Evolutionary conservation across 2,888 invertebrate genomes (phyloP).

Genomic region (Nomada hirtipes): DNA sequence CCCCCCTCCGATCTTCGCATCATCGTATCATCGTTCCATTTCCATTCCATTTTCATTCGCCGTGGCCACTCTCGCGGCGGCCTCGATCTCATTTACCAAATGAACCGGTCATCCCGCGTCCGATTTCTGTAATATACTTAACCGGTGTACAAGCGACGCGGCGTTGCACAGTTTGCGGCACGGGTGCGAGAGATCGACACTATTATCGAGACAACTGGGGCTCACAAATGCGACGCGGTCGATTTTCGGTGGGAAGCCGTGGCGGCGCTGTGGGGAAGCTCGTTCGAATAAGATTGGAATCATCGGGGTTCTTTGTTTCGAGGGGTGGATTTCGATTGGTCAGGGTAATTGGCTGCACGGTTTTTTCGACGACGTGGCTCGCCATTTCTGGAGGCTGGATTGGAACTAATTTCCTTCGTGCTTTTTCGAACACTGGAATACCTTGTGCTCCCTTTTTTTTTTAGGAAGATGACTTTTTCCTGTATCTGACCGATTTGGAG

Average conservation of each 20-base stretch:
- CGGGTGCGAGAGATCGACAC: slow-evolving; percentile 41
- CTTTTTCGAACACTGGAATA: neutral
- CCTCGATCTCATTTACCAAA: slow-evolving; percentile 69
- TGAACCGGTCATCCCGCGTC: slow-evolving; percentile 59
- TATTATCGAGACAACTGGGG: slow-evolving; percentile 50
- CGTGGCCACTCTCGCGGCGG: slow-evolving; percentile 27
- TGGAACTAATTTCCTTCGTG: neutral
- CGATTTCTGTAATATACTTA: slow-evolving; percentile 71
- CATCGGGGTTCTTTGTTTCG: neutral
- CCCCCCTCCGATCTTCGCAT: slow-evolving; percentile 5
- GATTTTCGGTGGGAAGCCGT: slow-evolving; percentile 49
- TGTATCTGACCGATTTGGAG: neutral
- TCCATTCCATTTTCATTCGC: slow-evolving; percentile 9
- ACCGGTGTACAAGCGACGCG: slow-evolving; percentile 34
- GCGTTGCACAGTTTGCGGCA: slow-evolving; percentile 49
- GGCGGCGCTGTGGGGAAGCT: neutral
- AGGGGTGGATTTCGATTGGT: neutral
- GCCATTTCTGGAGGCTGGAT: neutral
- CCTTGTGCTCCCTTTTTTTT: neutral
- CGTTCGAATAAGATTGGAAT: slow-evolving; percentile 37
- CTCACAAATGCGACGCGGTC: slow-evolving; percentile 47
- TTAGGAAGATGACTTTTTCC: neutral
- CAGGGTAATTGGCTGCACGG: neutral
- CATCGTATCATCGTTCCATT: slow-evolving; percentile 5
- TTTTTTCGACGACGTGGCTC: neutral